Evolutionary conservation across 2,888 invertebrate species (phyloP).

Genomic region (Geophilus truncorum): DNA sequence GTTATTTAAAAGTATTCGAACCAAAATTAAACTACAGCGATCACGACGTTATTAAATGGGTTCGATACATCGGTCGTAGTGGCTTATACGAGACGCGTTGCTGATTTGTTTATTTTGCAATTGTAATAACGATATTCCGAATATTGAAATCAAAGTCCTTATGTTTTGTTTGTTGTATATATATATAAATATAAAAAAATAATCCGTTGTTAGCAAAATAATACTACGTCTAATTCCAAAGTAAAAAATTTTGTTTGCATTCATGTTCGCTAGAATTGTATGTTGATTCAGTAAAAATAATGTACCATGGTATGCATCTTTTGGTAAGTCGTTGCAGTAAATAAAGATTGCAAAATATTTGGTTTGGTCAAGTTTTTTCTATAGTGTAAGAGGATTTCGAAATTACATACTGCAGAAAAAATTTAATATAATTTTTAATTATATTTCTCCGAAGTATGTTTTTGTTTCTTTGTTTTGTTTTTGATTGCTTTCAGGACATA

Average conservation of each 20-base stretch:
- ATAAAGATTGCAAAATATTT: slow-evolving; percentile 18
- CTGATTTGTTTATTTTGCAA: slow-evolving; percentile 49
- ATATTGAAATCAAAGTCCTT: neutral
- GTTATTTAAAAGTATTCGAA: slow-evolving; percentile 98
- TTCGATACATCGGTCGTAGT: slow-evolving; percentile 97
- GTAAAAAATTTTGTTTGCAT: neutral
- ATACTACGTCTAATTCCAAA: neutral
- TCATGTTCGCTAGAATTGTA: neutral
- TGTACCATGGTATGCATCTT: neutral
- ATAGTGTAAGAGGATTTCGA: too few species aligned
- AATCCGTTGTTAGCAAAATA: neutral
- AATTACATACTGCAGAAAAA: too few species aligned
- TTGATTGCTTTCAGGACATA: neutral
- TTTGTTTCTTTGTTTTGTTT: neutral
- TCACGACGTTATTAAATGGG: slow-evolving; percentile 99
- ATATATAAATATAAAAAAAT: neutral
- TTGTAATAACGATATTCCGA: neutral
- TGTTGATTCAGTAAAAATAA: neutral
- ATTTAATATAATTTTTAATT: neutral
- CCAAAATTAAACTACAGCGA: slow-evolving; percentile 99
- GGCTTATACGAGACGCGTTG: slow-evolving; percentile 99
- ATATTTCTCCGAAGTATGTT: neutral
- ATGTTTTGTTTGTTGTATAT: neutral
- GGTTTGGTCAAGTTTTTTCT: too few species aligned
- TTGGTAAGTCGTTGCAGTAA: slow-evolving; percentile 1